phyloP scores from a whole-genome alignment of 2,888 invertebrate genomes.

The Ophonus ardosiacus region DNA sequence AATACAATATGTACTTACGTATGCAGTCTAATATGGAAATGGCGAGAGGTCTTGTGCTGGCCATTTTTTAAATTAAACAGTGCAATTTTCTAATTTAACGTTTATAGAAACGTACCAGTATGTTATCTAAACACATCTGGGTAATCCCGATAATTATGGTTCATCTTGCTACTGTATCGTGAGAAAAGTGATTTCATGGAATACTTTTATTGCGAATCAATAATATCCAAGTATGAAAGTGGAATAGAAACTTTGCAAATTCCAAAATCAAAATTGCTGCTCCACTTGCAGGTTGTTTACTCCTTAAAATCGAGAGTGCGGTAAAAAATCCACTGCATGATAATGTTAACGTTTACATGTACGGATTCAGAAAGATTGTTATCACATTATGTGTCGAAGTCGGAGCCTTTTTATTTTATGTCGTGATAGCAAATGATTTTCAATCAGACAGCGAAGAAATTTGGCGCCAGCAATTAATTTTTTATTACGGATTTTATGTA shows the following conservation, averaged over 20 bases:
- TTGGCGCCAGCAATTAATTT: slow-evolving; percentile 49
- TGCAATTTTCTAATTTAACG: not conserved
- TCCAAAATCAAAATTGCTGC: slow-evolving; percentile 40
- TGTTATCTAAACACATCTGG: not conserved
- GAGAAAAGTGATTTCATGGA: slow-evolving; percentile 2
- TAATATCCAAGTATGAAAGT: slow-evolving; percentile 18
- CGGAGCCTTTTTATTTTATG: not conserved
- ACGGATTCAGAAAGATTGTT: slow-evolving; percentile 15
- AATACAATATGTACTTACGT: no score
- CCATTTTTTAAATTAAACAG: not conserved
- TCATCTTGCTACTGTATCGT: not conserved
- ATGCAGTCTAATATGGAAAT: no score
- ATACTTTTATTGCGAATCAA: slow-evolving; percentile 25
- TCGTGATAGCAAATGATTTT: slow-evolving; percentile 22
- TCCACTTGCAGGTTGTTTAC: slow-evolving; percentile 46
- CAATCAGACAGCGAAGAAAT: slow-evolving; percentile 49
- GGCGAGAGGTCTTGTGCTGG: no score
- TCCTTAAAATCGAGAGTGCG: slow-evolving; percentile 45
- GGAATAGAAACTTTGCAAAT: slow-evolving; percentile 57
- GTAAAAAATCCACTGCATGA: slow-evolving; percentile 8
- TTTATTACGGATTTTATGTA: slow-evolving; percentile 46
- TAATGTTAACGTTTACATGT: not conserved
- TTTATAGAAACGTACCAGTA: not conserved
- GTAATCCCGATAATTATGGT: not conserved
- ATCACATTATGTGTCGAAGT: slow-evolving; percentile 1